Conservation (phyloP, 2,888 invertebrate genomes). For the Calameuta filiformis region DNA sequence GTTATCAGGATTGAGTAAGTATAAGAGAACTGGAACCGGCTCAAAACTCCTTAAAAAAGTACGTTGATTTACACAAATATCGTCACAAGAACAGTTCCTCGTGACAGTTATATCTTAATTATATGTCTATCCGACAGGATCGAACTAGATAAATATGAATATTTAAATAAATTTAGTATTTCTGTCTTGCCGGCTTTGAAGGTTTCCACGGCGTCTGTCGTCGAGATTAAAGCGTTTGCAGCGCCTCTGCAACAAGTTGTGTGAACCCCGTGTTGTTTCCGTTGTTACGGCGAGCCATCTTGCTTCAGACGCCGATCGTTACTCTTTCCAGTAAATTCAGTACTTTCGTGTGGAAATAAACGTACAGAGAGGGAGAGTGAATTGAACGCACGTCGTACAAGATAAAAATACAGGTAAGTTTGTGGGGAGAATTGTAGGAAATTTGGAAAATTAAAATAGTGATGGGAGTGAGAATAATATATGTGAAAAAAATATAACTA, state of each 20-base stretch:
- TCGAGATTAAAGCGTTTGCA: background rate
- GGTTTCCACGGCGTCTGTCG: background rate
- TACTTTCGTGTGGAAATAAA: slow-evolving; percentile 27
- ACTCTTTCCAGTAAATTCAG: slow-evolving; percentile 35
- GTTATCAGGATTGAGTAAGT: background rate
- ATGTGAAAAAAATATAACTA: background rate
- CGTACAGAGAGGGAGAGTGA: slow-evolving; percentile 4
- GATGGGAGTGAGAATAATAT: background rate
- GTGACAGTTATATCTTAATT: background rate
- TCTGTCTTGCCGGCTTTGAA: background rate
- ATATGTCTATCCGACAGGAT: background rate
- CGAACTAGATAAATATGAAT: background rate
- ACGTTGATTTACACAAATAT: background rate
- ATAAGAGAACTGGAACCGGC: background rate
- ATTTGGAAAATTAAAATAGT: background rate
- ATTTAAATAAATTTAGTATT: background rate
- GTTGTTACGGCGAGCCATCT: slow-evolving; percentile 46
- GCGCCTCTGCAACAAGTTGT: slow-evolving; percentile 1
- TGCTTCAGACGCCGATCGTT: slow-evolving; percentile 48
- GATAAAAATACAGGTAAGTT: slow-evolving; percentile 16
- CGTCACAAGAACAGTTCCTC: background rate
- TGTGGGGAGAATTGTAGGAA: background rate
- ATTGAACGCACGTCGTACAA: background rate
- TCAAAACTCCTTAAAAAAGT: background rate
- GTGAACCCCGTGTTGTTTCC: slow-evolving; percentile 56